A percentile compares a stretch with the other conserved stretches of the same genome.
Conservation (phyloP, 2,113 vertebrate species). For the Muscicapa adusta region DNA sequence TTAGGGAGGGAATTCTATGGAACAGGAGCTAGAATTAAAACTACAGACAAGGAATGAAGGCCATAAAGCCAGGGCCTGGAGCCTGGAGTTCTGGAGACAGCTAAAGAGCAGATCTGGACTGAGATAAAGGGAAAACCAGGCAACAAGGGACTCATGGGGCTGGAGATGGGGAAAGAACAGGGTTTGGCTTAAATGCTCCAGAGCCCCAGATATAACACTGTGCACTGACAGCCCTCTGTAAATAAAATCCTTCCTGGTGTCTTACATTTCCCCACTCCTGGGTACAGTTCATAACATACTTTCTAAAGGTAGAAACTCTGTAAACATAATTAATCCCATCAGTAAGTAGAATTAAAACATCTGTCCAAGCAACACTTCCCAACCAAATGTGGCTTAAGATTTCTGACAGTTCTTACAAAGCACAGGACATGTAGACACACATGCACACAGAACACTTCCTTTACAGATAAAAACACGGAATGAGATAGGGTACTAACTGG, state of each 20-base stretch:
- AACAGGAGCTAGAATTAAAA: background rate
- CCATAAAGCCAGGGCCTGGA: background rate
- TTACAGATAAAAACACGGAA: background rate
- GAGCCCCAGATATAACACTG: fast-evolving
- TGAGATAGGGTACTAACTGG: background rate
- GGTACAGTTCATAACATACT: background rate
- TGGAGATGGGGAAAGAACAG: background rate
- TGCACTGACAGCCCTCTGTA: background rate
- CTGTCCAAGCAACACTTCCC: background rate
- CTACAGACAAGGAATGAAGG: background rate
- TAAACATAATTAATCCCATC: background rate
- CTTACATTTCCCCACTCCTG: background rate
- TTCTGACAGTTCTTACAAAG: background rate
- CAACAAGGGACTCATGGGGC: background rate
- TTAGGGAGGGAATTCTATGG: background rate
- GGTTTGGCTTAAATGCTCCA: background rate
- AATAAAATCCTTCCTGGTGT: background rate
- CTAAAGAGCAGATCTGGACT: background rate
- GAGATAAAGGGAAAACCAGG: background rate
- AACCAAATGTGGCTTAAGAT: background rate
- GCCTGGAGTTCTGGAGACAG: background rate
- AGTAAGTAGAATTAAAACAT: background rate
- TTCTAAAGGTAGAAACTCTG: background rate
- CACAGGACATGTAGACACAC: background rate
- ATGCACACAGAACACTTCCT: background rate